Evolutionary conservation across 2,113 vertebrate genomes (phyloP).

Genomic region (Pelecanus crispus): DNA sequence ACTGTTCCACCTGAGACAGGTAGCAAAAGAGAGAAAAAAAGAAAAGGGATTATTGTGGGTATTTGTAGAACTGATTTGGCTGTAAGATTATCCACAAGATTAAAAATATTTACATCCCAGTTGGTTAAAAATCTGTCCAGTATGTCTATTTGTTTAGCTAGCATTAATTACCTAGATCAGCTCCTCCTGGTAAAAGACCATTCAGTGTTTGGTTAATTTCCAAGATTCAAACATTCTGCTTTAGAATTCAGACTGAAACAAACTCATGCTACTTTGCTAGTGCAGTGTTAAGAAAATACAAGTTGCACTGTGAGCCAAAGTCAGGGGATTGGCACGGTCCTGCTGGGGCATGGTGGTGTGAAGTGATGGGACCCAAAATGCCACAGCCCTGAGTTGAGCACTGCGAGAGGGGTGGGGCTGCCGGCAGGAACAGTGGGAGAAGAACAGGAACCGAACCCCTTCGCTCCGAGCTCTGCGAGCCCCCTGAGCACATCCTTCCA

Average conservation of each 20-base stretch:
- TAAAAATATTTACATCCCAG: conserved; percentile 15
- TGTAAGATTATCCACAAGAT: background rate
- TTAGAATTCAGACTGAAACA: background rate
- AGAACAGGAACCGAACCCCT: background rate
- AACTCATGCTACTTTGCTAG: background rate
- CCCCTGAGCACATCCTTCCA: fast-evolving
- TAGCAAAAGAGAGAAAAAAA: background rate
- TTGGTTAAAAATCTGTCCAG: conserved; percentile 13
- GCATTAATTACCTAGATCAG: background rate
- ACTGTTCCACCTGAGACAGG: background rate
- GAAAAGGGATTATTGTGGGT: background rate
- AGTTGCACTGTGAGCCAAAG: background rate
- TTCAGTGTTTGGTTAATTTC: background rate
- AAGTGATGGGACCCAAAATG: too few species aligned
- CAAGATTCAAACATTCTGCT: background rate
- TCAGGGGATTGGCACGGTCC: background rate
- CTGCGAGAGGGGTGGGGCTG: background rate
- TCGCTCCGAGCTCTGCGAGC: background rate
- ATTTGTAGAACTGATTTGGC: background rate
- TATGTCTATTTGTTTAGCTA: background rate
- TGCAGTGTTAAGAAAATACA: background rate
- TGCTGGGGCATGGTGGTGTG: fast-evolving
- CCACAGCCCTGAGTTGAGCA: background rate
- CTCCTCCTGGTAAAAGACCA: background rate
- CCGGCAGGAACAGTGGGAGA: fast-evolving